Evolutionary conservation across 2,113 vertebrate species (phyloP), one percentile per base, ranked within the genome.

Genomic region (Silurus asotus): DNA sequence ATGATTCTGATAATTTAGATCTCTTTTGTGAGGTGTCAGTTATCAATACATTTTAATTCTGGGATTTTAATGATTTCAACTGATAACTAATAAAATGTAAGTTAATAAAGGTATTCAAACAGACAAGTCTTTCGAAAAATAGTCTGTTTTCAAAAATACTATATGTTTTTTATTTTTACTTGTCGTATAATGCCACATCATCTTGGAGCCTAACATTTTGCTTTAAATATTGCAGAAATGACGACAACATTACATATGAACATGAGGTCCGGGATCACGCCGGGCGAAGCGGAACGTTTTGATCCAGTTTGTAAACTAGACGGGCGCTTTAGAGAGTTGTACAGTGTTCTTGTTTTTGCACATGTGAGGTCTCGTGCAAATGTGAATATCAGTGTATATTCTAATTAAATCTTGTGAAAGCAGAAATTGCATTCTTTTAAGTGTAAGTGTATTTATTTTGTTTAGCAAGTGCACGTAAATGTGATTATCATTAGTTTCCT

Each of bases 361-460:
- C 95, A 94, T 91, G 94, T 94, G 94, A 93, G 90, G 81, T 23
- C 74, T 56, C n/a, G 15, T 64, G 64, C 8, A 74, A 64, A 23
- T 23, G 45, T 80, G 70, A 61, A 64, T 78, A 67, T 56, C 1
- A 48, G 8, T 5, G 14, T 15, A 15, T 5, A 37, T 70, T 69
- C 37, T 37, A 8, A 65, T 65, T 7, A 10, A 65, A 4, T 10
- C 14, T 55, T 74, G 25, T 11, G 4, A 5, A 48, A 8, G 1
- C 19, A 51, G 7, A 11, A 53, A 45, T 19, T 13, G 0, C 4
- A 11, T 56, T 69, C 5, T 28, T 14, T 37, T n/a, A 2, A 37
- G 0, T 20, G 72, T 37, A 45, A 64, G 51, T 78, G 65, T 0
- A 10, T 48, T 37, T 85, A 9, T 45, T 56, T 37, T 65, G 23